These are phyloP conservation scores for Electrona antarctica DNA, from an alignment of 2,113 vertebrate species.

Conservation along the genomic window DNA sequence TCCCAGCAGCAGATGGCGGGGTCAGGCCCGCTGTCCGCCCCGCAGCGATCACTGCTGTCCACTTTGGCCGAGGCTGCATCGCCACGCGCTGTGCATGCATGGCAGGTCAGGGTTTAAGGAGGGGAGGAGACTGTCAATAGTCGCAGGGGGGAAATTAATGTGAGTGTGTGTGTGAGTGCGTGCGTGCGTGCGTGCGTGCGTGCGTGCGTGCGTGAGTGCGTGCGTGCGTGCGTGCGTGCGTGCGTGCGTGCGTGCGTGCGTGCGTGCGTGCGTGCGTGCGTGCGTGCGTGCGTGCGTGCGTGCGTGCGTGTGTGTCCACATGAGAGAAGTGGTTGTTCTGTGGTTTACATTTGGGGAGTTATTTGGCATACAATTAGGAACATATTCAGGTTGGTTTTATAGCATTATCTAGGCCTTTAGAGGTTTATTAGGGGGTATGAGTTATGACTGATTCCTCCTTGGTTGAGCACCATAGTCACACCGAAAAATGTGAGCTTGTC, in stretches of 20 bases:
- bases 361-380: too few species aligned
- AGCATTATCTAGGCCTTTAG: too few species aligned
- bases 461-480: too few species aligned
- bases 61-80: neutral
- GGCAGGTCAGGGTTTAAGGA: neutral
- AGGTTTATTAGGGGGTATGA: too few species aligned
- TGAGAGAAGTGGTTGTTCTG: too few species aligned
- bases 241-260: neutral
- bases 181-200: neutral
- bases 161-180: neutral
- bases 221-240: neutral
- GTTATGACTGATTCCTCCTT: too few species aligned
- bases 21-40: conserved; percentile 15
- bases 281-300: neutral
- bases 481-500: too few species aligned
- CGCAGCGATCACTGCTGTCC: conserved; percentile 20
- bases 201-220: neutral
- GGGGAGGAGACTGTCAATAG: neutral
- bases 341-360: too few species aligned
- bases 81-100: too few species aligned
- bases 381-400: too few species aligned
- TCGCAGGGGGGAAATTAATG: neutral
- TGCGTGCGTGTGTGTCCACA: too few species aligned
- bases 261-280: neutral
- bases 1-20: conserved; percentile 35